Conservation (phyloP, 2,888 invertebrate species). For the Myopa tessellatipennis region DNA sequence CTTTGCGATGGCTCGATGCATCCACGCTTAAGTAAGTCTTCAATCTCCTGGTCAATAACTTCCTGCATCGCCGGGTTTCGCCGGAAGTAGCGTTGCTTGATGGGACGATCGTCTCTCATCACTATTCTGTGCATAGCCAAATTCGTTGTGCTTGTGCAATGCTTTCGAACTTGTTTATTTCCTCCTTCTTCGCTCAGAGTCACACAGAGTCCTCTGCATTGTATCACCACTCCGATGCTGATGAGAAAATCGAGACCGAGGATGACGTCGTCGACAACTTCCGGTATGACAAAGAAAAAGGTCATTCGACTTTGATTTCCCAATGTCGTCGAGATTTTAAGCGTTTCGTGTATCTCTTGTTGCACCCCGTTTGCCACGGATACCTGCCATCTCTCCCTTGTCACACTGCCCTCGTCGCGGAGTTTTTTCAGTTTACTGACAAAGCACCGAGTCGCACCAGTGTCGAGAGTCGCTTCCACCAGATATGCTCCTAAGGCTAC, state of each 20-base stretch:
- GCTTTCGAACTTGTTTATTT: background rate
- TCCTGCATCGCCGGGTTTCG: constrained; percentile 40
- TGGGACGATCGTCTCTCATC: constrained; percentile 36
- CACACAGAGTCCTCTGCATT: too few relatives aligned
- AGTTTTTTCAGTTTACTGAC: background rate
- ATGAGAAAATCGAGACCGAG: too few relatives aligned
- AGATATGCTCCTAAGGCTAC: background rate
- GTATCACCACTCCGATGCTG: too few relatives aligned
- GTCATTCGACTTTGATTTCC: too few relatives aligned
- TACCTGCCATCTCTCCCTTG: background rate
- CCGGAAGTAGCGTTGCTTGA: constrained; percentile 42
- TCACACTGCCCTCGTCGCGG: background rate
- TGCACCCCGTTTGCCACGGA: background rate
- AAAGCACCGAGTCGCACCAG: too few relatives aligned
- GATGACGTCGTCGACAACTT: too few relatives aligned
- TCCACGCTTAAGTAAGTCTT: constrained; percentile 28
- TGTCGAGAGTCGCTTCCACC: too few relatives aligned
- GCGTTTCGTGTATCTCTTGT: background rate
- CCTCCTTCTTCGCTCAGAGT: too few relatives aligned
- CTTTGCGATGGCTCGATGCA: constrained; percentile 39
- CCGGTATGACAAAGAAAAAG: too few relatives aligned
- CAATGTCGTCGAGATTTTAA: too few relatives aligned
- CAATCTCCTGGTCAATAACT: constrained; percentile 34
- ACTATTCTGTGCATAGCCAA: background rate
- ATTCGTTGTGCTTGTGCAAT: background rate